Evolutionary conservation across 2,797 vertebrate genomes (phyloP), one percentile per base, ranked within the genome.

Genomic region (Alectoris magna): DNA sequence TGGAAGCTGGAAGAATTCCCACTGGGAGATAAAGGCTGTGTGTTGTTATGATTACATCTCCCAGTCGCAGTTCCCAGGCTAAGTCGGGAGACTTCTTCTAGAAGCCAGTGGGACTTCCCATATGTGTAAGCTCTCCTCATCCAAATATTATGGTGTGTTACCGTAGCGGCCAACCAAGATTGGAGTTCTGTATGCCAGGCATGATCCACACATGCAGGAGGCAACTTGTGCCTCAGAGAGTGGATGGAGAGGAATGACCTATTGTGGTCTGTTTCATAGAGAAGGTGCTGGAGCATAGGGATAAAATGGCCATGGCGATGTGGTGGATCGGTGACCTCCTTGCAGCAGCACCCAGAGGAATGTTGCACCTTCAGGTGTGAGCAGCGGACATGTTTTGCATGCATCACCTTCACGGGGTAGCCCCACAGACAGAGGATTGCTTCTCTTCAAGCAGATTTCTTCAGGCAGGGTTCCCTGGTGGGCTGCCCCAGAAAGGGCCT

Each of bases 41-140:
- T 51, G 76, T 78, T 95, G 49, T 93, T 88, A 72, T 55, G 90
- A 85, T 92, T 84, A 43, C 83, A 70, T 85, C 76, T 89, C 94
- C 71, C 79, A 49, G 3, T 66, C 6, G 4, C 46, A 80, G 63
- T 90, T 95, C 96, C 83, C 60, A 81, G n/a, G 36, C 49, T 93
- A 77, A 84, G 55, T 26, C 3, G 1, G 84, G 58, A 91, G 82
- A n/a, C 43, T 72, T 82, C n/a, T 64, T 64, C 78, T 59, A 59
- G 88, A 89, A 91, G 84, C 44, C 39, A 51, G 34, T 75, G 75
- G 89, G 91, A 79, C 86, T 94, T 94, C 88, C 91, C 73, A 81
- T 29, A 21, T 41, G 60, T 81, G 67, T 87, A 86, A 94, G 73
- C 43, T 68, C 51, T 78, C 23, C 84, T 55, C 92, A 64, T 91